Conservation (phyloP, 2,113 vertebrate genomes). For the Pelecanoides urinatrix region DNA sequence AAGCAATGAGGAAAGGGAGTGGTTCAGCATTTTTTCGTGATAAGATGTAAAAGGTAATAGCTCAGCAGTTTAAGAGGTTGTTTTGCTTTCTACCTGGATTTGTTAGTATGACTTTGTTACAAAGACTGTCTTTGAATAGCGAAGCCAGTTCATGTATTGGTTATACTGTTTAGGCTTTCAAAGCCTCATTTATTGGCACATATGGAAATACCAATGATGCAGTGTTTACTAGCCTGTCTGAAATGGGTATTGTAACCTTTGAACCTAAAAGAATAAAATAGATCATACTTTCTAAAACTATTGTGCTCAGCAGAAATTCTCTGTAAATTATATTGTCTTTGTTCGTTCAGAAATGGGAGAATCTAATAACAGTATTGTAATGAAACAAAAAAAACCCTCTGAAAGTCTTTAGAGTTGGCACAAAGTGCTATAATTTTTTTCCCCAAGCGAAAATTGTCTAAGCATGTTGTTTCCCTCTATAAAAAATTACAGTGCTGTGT, state of each 20-base stretch:
- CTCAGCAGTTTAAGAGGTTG: not conserved
- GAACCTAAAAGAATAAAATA: not conserved
- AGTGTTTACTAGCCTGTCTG: slow-evolving; percentile 17
- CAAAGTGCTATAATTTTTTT: slow-evolving; percentile 37
- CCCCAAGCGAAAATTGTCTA: slow-evolving; percentile 16
- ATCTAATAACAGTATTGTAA: slow-evolving; percentile 31
- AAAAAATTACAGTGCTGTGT: slow-evolving; percentile 16
- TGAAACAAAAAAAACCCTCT: slow-evolving; percentile 28
- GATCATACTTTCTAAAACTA: not conserved
- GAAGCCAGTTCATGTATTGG: not conserved
- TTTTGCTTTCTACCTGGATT: not conserved
- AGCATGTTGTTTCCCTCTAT: not conserved
- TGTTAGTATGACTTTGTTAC: not conserved
- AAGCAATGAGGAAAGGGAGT: not conserved
- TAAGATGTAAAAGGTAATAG: not conserved
- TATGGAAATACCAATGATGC: not conserved
- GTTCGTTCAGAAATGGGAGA: slow-evolving; percentile 14
- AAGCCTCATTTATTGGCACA: not conserved
- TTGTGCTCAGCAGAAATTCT: not conserved
- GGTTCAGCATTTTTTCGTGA: not conserved
- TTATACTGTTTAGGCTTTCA: not conserved
- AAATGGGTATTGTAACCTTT: slow-evolving; percentile 26
- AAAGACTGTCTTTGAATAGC: not conserved
- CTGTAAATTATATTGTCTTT: slow-evolving; percentile 33
- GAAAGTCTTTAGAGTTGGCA: slow-evolving; percentile 20